Evolutionary conservation across 2,888 invertebrate genomes (phyloP).

Genomic region (Cryptophagus acutangulus): DNA sequence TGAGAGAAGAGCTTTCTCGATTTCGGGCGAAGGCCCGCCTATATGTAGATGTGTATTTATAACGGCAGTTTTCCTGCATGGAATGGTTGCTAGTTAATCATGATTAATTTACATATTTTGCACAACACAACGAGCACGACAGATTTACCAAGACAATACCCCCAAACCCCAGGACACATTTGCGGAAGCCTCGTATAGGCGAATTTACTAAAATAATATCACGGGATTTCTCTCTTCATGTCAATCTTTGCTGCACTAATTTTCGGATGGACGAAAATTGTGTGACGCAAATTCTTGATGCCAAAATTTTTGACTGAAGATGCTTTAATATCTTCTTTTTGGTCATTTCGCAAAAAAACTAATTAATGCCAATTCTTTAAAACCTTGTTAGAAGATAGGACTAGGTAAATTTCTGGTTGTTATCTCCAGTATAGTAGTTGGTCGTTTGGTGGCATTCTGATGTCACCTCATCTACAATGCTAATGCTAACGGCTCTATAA

Average conservation of each 20-base stretch:
- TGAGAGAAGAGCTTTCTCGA: conserved; percentile 8
- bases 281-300: too few species aligned
- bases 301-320: too few species aligned
- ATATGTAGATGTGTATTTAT: conserved; percentile 14
- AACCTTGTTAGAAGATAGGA: too few species aligned
- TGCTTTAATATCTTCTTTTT: too few species aligned
- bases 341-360: conserved; percentile 1
- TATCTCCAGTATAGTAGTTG: conserved; percentile 28
- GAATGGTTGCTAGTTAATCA: conserved; percentile 21
- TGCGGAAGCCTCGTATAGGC: not conserved
- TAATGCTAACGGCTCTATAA: conserved; percentile 40
- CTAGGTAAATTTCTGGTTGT: conserved; percentile 27
- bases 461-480: conserved; percentile 40
- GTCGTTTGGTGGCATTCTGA: conserved; percentile 21
- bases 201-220: too few species aligned
- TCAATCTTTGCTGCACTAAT: too few species aligned
- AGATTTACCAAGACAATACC: conserved; percentile 22
- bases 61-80: conserved; percentile 14
- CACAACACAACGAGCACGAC: conserved; percentile 16
- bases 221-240: too few species aligned
- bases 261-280: too few species aligned
- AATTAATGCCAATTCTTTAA: conserved; percentile 4
- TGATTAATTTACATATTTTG: conserved; percentile 26
- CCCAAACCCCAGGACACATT: conserved; percentile 9
- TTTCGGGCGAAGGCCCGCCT: not conserved